phyloP scores from a whole-genome alignment of 2,888 invertebrate genomes.

The Lasioglossum leucozonium region DNA sequence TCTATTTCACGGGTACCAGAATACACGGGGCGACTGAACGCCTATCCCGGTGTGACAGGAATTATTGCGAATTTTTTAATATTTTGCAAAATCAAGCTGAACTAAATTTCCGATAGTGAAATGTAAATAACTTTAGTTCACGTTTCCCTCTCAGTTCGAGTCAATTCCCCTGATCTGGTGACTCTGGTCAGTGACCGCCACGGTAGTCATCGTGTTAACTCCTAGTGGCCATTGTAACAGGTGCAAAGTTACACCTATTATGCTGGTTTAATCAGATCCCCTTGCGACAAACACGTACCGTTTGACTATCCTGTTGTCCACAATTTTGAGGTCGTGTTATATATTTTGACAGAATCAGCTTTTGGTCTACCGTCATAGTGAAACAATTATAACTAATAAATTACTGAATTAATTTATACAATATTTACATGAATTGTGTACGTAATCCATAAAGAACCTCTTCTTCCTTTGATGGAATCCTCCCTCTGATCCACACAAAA shows the following conservation, averaged over 20 bases:
- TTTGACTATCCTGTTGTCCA: neutral
- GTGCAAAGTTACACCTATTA: neutral
- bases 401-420: neutral
- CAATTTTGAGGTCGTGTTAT: neutral
- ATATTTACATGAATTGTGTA: neutral
- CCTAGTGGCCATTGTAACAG: neutral
- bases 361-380: neutral
- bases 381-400: neutral
- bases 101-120: no score
- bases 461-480: neutral
- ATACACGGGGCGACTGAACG: no score
- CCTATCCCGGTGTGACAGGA: no score
- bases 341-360: neutral
- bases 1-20: neutral
- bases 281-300: neutral
- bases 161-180: no score
- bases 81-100: no score
- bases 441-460: no score
- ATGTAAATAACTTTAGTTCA: no score
- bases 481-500: neutral
- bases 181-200: no score
- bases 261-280: neutral
- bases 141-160: no score
- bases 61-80: no score
- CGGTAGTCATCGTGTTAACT: neutral